Conservation (phyloP, 2,888 invertebrate species). For the Oegoconia quadripuncta region DNA sequence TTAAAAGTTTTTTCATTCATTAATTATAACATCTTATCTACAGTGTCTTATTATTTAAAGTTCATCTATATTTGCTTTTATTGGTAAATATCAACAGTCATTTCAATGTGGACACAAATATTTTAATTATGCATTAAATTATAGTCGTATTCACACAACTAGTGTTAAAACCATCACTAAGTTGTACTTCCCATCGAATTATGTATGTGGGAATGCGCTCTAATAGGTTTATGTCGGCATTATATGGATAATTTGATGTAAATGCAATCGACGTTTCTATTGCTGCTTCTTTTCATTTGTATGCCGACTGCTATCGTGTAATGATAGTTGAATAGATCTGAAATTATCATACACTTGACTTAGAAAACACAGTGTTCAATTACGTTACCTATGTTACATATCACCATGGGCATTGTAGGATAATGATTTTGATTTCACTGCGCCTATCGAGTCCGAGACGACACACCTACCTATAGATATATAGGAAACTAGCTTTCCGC, state of each 20-base stretch:
- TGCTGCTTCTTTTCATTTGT: conserved; percentile 21
- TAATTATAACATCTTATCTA: too few species aligned
- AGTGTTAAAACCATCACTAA: conserved; percentile 20
- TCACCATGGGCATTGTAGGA: too few species aligned
- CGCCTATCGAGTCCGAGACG: too few species aligned
- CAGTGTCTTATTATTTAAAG: too few species aligned
- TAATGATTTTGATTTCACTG: too few species aligned
- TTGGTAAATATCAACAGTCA: too few species aligned
- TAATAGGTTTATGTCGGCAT: conserved; percentile 33
- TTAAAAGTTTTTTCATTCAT: too few species aligned
- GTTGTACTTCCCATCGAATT: conserved; percentile 29
- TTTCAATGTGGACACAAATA: too few species aligned
- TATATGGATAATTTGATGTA: conserved; percentile 41
- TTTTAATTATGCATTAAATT: conserved; percentile 12
- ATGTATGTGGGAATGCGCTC: conserved; percentile 44
- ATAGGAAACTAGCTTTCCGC: too few species aligned
- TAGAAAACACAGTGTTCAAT: conserved; percentile 3
- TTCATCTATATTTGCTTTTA: too few species aligned
- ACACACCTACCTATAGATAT: too few species aligned
- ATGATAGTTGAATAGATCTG: conserved; percentile 11
- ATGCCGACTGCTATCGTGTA: conserved; percentile 16
- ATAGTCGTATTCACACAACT: conserved; percentile 21
- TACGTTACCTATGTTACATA: too few species aligned
- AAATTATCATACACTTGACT: conserved; percentile 11
- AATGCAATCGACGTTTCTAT: conserved; percentile 35